Evolutionary conservation across 1,140 invertebrate species (phyloP), one percentile per base, ranked within the genome.

Genomic region (Drosophila repleta): DNA sequence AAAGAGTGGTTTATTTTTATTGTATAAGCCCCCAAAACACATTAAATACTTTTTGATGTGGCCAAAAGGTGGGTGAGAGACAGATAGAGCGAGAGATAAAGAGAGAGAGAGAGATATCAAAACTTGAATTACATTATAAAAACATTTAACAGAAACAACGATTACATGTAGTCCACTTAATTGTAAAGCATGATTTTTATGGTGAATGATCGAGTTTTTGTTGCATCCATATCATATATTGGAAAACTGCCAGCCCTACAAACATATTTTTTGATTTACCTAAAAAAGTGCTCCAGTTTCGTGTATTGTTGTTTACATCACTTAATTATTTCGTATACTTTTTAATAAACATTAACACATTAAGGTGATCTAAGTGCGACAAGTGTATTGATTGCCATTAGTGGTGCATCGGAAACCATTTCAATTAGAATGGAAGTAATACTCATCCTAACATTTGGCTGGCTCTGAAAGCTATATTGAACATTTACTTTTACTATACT

Each of bases 141-240:
- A 43, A 43, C 39, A 43, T 43, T 43, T 43, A 43, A 43, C 39
- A 43, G 15, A 43, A 43, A 43, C 6, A 43, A 39, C n/a, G 60
- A 56, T 49, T 41, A 63, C 46, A 18, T 43, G 35, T 56, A 43
- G 55, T 55, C 7, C 18, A n/a, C 11, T 48, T 26, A 53, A 53
- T 63, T 53, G 39, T 17, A 24, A 15, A 51, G 32, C 18, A 35
- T 20, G 61, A 20, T 62, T 43, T 18, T 62, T 1, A 48, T 41
- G 17, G 48, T 35, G 29, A 35, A 10, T 55, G 11, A 11, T 56
- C 37, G 29, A 39, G 13, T 17, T 26, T 0, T 8, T 57, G 1
- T 13, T 1, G 10, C 17, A 26, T 39, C 32, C 21, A 57, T 65
- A 11, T 3, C 4, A 7, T 43, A 17, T 29, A 56, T 15, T 24